Conservation (phyloP, 2,113 vertebrate species). For the Poeciliopsis retropinna region DNA sequence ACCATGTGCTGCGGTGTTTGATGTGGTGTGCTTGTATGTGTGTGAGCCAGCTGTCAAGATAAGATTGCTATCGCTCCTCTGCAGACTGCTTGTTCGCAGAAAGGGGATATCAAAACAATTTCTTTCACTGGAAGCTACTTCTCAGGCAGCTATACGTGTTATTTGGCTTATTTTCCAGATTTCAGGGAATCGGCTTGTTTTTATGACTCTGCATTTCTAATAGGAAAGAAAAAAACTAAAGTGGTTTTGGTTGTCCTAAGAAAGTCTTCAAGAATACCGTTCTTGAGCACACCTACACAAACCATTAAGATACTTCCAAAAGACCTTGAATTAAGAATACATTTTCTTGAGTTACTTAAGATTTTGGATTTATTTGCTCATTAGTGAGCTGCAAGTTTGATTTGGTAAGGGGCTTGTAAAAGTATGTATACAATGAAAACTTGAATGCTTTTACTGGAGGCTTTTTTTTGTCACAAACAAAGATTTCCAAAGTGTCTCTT, state of each 20-base stretch:
- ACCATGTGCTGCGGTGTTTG: conserved; percentile 21
- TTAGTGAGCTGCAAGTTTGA: conserved; percentile 16
- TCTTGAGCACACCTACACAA: too few species aligned
- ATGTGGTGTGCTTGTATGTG: conserved; percentile 24
- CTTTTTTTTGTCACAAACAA: too few species aligned
- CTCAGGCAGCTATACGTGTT: conserved; percentile 13
- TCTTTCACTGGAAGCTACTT: conserved; percentile 30
- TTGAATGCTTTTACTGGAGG: too few species aligned
- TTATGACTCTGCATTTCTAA: neutral
- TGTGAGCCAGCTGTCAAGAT: conserved; percentile 41
- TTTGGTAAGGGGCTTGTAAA: neutral
- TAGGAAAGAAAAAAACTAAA: neutral
- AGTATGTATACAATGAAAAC: neutral
- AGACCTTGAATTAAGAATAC: neutral
- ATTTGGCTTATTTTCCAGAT: neutral
- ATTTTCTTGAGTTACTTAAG: neutral
- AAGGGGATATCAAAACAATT: conserved; percentile 43
- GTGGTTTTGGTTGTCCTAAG: too few species aligned
- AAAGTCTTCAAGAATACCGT: too few species aligned
- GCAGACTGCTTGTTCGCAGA: conserved; percentile 49
- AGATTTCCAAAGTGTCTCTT: conserved; percentile 6
- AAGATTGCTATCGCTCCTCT: conserved; percentile 32
- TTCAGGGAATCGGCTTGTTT: neutral
- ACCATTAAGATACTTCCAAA: neutral
- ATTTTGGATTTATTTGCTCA: neutral